phyloP scores from a whole-genome alignment of 2,797 vertebrate genomes.

The Sorex maritimensis region DNA sequence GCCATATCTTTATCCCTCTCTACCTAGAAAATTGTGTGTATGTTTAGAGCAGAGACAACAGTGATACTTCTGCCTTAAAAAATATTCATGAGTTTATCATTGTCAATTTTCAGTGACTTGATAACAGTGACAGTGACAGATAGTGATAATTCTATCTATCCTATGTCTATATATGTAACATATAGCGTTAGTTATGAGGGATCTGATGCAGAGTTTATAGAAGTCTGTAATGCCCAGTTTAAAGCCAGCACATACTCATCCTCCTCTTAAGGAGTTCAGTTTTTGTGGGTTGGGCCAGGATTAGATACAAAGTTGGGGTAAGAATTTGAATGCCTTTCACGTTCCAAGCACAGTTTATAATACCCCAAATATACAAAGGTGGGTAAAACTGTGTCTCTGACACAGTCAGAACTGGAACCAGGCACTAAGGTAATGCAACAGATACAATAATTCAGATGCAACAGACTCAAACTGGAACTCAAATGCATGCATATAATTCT shows the following conservation, averaged over 20 bases:
- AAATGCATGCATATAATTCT: background rate
- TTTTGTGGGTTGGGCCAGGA: background rate
- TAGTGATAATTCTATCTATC: background rate
- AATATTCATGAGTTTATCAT: background rate
- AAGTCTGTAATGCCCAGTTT: background rate
- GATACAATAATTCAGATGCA: background rate
- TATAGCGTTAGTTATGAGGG: background rate
- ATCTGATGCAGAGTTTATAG: background rate
- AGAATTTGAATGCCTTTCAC: accelerated
- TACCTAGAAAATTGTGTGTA: background rate
- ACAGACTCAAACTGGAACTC: background rate
- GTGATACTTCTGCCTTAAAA: background rate
- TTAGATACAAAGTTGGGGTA: background rate
- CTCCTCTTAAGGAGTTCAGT: background rate
- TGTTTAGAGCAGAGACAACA: background rate
- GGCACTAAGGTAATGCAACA: background rate
- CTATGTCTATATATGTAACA: background rate
- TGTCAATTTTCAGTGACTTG: background rate
- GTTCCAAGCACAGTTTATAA: background rate
- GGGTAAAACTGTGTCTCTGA: background rate
- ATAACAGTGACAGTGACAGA: too few species aligned
- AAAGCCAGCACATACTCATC: background rate
- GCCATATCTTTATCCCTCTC: background rate
- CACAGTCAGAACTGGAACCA: background rate
- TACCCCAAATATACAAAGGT: background rate